Evolutionary conservation across 2,113 vertebrate species (phyloP).

Genomic region (Pyxicephalus adspersus): DNA sequence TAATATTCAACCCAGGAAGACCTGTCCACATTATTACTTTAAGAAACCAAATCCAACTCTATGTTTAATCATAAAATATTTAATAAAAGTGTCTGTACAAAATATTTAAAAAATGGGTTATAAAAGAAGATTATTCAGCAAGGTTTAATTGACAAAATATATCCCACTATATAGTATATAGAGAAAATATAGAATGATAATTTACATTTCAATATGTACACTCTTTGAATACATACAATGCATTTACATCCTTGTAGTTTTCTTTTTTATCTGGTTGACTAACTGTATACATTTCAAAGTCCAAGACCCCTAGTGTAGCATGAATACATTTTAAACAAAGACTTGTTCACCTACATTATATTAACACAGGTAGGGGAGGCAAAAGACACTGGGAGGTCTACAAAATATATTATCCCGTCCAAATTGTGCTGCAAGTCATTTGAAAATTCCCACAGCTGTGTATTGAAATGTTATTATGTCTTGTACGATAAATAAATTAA

Average conservation of each 20-base stretch:
- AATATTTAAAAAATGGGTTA: constrained; percentile 73
- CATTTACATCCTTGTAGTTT: constrained; percentile 68
- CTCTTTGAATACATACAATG: constrained; percentile 76
- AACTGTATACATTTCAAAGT: constrained; percentile 53
- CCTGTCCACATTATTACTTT: neutral
- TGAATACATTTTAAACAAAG: constrained; percentile 37
- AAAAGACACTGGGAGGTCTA: constrained; percentile 16
- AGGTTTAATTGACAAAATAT: constrained; percentile 82
- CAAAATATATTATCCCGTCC: constrained; percentile 34
- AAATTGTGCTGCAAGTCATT: neutral
- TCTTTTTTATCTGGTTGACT: constrained; percentile 51
- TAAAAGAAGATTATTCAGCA: constrained; percentile 72
- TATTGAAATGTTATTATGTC: neutral
- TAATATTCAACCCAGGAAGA: neutral
- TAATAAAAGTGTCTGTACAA: constrained; percentile 83
- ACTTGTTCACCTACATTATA: constrained; percentile 29
- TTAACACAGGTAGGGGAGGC: constrained; percentile 20
- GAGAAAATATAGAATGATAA: constrained; percentile 83
- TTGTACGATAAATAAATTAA: constrained; percentile 49
- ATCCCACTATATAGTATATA: constrained; percentile 77
- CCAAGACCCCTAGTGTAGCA: constrained; percentile 17
- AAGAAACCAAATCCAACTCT: neutral
- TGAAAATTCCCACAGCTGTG: neutral
- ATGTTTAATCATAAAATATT: constrained; percentile 77
- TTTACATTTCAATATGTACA: constrained; percentile 89